Evolutionary conservation across 2,113 vertebrate species (phyloP).

Genomic region (Athene noctua): DNA sequence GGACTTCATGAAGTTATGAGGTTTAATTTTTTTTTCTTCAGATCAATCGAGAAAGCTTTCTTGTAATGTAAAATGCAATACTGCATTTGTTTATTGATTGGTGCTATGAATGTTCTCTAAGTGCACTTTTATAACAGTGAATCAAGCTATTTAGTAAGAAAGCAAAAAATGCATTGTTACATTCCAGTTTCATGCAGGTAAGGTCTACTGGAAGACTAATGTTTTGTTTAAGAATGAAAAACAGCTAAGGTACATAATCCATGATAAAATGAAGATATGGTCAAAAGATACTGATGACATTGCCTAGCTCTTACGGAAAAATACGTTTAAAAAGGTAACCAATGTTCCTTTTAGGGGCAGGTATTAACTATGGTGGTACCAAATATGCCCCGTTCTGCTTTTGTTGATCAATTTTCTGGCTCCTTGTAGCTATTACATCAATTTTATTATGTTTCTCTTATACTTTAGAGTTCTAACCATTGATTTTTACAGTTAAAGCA

Average conservation of each 20-base stretch:
- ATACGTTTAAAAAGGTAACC: background rate
- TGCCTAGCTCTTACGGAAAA: background rate
- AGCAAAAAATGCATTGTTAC: background rate
- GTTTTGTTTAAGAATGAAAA: background rate
- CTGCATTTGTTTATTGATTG: background rate
- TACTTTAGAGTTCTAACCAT: background rate
- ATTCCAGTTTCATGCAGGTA: background rate
- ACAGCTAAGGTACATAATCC: background rate
- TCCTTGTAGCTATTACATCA: background rate
- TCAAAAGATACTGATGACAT: background rate
- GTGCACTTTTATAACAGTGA: background rate
- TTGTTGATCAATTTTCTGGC: background rate
- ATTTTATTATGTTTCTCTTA: background rate
- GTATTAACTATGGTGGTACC: background rate
- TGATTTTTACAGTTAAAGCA: conserved; percentile 16
- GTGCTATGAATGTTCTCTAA: background rate
- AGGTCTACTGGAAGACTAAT: background rate
- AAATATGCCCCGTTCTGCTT: background rate
- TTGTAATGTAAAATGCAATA: background rate
- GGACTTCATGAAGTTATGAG: background rate
- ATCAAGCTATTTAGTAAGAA: background rate
- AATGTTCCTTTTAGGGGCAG: background rate
- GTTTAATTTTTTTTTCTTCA: background rate
- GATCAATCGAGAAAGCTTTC: background rate
- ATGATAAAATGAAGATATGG: background rate